Conservation (phyloP, 2,888 invertebrate species). For the Nematopogon swammerdamellus region DNA sequence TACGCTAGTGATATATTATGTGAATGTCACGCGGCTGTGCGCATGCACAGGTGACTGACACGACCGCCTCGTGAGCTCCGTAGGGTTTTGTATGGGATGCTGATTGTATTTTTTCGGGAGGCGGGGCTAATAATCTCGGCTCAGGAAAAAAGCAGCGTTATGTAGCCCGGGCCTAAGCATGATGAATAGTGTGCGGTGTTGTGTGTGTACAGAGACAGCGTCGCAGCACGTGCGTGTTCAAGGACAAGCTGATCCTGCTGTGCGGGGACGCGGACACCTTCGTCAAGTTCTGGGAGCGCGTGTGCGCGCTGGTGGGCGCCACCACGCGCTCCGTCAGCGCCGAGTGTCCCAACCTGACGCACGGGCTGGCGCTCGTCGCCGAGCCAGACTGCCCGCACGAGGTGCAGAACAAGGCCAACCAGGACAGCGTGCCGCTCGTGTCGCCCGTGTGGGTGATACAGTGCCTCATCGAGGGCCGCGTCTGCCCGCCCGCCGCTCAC, state of each 20-base stretch:
- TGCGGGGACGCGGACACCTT: conserved; percentile 54
- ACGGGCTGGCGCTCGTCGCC: conserved; percentile 54
- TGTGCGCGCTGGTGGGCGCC: conserved; percentile 46
- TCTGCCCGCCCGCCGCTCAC: conserved; percentile 45
- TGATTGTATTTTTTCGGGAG: too few species aligned
- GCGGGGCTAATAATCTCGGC: too few species aligned
- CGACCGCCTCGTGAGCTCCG: too few species aligned
- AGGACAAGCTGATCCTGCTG: conserved; percentile 46
- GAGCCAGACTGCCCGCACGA: conserved; percentile 61
- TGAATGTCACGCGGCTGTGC: too few species aligned
- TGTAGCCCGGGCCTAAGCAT: too few species aligned
- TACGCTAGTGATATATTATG: too few species aligned
- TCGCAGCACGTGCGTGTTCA: conserved; percentile 38
- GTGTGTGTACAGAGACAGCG: conserved; percentile 11
- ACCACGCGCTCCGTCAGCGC: conserved; percentile 45
- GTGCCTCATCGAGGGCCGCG: conserved; percentile 60
- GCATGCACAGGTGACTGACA: too few species aligned
- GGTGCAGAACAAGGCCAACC: conserved; percentile 44
- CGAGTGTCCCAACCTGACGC: conserved; percentile 41
- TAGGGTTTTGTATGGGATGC: too few species aligned
- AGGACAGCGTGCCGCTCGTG: conserved; percentile 61
- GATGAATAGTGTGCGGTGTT: too few species aligned
- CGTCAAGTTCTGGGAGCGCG: conserved; percentile 59
- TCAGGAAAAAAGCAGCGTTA: too few species aligned
- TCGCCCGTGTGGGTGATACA: conserved; percentile 69